Evolutionary conservation across 1,140 invertebrate genomes (phyloP).

Genomic region (Lasioglossum albipes): DNA sequence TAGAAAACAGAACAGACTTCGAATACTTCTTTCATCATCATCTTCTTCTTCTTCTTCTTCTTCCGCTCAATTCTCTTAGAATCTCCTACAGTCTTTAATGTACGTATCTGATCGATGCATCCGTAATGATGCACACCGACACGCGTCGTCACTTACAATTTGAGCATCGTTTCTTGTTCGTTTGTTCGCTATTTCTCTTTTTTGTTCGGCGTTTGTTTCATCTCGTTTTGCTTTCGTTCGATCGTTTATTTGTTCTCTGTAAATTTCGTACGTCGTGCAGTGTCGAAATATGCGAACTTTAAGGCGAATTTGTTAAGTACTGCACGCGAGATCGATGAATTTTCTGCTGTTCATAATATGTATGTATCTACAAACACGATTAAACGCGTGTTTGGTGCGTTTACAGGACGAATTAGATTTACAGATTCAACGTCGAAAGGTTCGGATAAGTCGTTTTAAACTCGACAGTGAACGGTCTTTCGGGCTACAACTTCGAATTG

Average conservation of each 20-base stretch:
- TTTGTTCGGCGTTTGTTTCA: neutral
- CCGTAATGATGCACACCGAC: neutral
- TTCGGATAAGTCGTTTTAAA: too few relatives aligned
- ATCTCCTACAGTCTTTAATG: conserved; percentile 40
- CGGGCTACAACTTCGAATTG: too few relatives aligned
- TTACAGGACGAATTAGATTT: too few relatives aligned
- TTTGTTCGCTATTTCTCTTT: neutral
- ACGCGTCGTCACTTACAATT: conserved; percentile 31
- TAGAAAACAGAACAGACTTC: conserved; percentile 79
- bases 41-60: conserved; percentile 31
- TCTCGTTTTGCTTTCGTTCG: neutral
- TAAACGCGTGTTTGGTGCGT: neutral
- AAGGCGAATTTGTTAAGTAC: conserved; percentile 19
- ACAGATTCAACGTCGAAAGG: too few relatives aligned
- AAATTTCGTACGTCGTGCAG: too few relatives aligned
- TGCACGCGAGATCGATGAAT: conserved; percentile 6
- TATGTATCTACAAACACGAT: neutral
- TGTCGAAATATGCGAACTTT: too few relatives aligned
- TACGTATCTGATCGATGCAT: neutral
- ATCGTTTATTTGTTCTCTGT: neutral
- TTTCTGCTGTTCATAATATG: neutral
- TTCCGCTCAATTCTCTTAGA: conserved; percentile 29
- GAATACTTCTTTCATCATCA: conserved; percentile 63
- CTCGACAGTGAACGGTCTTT: too few relatives aligned
- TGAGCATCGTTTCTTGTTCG: conserved; percentile 24